Base-by-base conservation (phyloP, 1,140 invertebrate genomes). In the Musca vetustissima region DNA sequence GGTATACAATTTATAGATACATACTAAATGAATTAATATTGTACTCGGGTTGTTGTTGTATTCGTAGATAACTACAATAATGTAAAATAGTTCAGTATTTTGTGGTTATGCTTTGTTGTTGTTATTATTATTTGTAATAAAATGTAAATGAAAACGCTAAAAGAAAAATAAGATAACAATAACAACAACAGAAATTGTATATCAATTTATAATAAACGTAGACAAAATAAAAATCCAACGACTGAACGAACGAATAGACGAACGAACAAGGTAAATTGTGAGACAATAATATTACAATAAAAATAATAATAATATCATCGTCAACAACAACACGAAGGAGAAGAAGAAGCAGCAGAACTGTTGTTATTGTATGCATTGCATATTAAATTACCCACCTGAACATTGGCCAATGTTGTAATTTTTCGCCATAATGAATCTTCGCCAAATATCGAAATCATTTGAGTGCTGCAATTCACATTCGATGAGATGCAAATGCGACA, bases 361-460 rank as follows among this genome's bases (percentile, higher is more conserved):
- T 43, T 4, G 28, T 3, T 28, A 28, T 28, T 43, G 7, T 13
- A 13, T 43, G 4, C 36, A 11, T 43, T 7, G 36, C 36, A 43
- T 61, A 61, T 24, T 68, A 47, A 17, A 66, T 47, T 50, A 57
- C 25, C 59, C 66, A 81, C 79, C 79, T 81, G 76, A 52, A 81
- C 76, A 75, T 79, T 74, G 50, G 79, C 79, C 68, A 81, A 67
- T 57, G 75, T 79, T 59, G 79, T 79, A 53, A 81, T 81, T 72
- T 81, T 81, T 65, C 79, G 74, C 79, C 79, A 81, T 28, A 81
- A 69, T 43, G 73, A 77, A 69, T 81, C 79, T 75, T 81, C 79
- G 49, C 79, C 79, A 61, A 81, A 81, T 66, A 81, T 81, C 55
- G 79, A 77, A 61, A 81, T 81, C 76, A 81, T 79, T 73, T 76